Percentiles rank a stretch among this genome's conserved stretches.
These are phyloP conservation scores for Agonopterix alstromeriana DNA, from an alignment of 2,888 invertebrate species.

Conservation along the genomic window DNA sequence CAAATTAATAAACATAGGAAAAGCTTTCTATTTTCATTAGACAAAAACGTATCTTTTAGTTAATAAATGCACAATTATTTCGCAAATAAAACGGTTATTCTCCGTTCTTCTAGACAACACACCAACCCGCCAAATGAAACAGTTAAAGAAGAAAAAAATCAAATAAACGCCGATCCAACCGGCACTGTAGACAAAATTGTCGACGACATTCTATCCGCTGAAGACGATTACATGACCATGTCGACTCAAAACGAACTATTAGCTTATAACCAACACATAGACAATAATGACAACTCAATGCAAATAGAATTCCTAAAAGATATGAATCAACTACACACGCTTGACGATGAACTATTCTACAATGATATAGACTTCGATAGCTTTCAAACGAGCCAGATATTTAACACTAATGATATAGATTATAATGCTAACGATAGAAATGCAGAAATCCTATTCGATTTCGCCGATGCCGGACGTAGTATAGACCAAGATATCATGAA, in stretches of 20 bases:
- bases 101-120: slow-evolving; percentile 31
- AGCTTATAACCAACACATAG: slow-evolving; percentile 20
- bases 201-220: slow-evolving; percentile 62
- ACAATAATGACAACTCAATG: slow-evolving; percentile 43
- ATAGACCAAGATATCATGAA: slow-evolving; percentile 62
- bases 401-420: slow-evolving; percentile 48
- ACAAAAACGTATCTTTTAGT: too few species aligned
- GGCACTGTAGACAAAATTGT: slow-evolving; percentile 62
- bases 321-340: slow-evolving; percentile 57
- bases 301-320: slow-evolving; percentile 64
- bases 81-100: too few species aligned
- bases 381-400: slow-evolving; percentile 53
- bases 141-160: slow-evolving; percentile 27
- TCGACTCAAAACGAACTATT: slow-evolving; percentile 42
- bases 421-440: slow-evolving; percentile 36
- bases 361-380: slow-evolving; percentile 64
- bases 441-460: slow-evolving; percentile 50
- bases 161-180: slow-evolving; percentile 23
- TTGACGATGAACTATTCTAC: slow-evolving; percentile 61
- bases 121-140: slow-evolving; percentile 24
- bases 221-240: slow-evolving; percentile 62
- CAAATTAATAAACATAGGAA: too few species aligned
- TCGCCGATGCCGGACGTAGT: slow-evolving; percentile 38
- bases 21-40: too few species aligned
- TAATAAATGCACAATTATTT: too few species aligned